Evolutionary conservation across 2,113 vertebrate genomes (phyloP).

Genomic region (Centrocercus urophasianus): DNA sequence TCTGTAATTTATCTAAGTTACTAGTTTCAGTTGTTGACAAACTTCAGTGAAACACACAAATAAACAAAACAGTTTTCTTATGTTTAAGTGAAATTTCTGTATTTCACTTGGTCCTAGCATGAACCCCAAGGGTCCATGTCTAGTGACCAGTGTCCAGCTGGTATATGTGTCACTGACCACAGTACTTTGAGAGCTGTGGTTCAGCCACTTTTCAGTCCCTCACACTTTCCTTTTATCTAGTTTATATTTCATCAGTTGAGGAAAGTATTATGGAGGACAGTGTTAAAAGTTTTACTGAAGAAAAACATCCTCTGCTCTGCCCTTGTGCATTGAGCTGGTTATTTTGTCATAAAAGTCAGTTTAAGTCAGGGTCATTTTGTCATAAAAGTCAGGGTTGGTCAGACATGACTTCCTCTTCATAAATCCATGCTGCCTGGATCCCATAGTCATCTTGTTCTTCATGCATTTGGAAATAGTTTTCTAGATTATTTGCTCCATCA

Average conservation of each 20-base stretch:
- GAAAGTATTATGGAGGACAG: neutral
- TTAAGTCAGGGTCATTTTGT: neutral
- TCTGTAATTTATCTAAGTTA: neutral
- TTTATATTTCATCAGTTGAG: neutral
- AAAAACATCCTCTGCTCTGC: fast-evolving
- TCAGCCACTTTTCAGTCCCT: neutral
- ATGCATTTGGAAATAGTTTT: neutral
- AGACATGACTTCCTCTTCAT: neutral
- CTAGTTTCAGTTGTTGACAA: neutral
- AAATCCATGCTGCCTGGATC: neutral
- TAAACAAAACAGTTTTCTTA: neutral
- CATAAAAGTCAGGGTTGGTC: neutral
- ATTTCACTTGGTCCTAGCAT: neutral
- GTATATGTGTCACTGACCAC: neutral
- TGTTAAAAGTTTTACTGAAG: neutral
- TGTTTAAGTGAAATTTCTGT: neutral
- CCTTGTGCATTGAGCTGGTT: neutral
- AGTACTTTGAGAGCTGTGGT: neutral
- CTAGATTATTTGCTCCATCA: neutral
- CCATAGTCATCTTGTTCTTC: neutral
- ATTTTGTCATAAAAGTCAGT: neutral
- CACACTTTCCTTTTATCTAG: neutral
- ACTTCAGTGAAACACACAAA: neutral
- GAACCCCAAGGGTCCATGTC: neutral
- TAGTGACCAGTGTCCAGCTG: neutral